Conservation (phyloP, 2,888 invertebrate species). For the Megalurothrips usitatus region DNA sequence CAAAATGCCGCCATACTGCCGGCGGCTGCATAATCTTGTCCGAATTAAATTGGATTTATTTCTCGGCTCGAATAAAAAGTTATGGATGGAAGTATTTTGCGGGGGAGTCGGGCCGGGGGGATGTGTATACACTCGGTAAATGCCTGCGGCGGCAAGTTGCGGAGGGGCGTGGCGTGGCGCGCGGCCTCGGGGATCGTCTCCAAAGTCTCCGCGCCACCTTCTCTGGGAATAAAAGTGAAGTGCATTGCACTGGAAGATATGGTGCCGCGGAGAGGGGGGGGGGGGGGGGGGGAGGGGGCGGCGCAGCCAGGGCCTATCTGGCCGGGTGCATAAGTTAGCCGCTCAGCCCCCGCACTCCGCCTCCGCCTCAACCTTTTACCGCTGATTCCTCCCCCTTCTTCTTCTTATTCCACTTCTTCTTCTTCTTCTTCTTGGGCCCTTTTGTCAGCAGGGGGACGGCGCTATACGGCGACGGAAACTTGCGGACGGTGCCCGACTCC, state of each 20-base stretch:
- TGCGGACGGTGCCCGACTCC: too few relatives aligned
- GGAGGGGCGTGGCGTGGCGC: too few relatives aligned
- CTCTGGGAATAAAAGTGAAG: background rate
- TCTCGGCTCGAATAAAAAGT: conserved; percentile 8
- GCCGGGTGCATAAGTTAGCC: conserved; percentile 3
- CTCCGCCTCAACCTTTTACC: background rate
- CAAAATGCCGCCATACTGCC: background rate
- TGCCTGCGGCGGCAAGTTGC: too few relatives aligned
- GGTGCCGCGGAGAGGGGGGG: background rate
- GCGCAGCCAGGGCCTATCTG: background rate
- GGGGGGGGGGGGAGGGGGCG: background rate
- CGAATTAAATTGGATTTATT: conserved; percentile 22
- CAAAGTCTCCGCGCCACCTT: background rate
- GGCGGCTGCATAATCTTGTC: conserved; percentile 4
- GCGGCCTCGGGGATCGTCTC: too few relatives aligned
- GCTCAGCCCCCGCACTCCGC: background rate
- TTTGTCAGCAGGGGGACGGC: background rate
- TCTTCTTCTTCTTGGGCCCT: background rate
- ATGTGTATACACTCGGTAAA: background rate
- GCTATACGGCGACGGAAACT: background rate
- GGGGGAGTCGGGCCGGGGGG: background rate
- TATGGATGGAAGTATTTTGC: conserved; percentile 4
- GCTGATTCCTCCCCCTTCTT: background rate
- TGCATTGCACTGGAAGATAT: conserved; percentile 15
- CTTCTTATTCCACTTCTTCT: background rate